Conservation (phyloP, 2,888 invertebrate species). For the Polyommatus icarus region DNA sequence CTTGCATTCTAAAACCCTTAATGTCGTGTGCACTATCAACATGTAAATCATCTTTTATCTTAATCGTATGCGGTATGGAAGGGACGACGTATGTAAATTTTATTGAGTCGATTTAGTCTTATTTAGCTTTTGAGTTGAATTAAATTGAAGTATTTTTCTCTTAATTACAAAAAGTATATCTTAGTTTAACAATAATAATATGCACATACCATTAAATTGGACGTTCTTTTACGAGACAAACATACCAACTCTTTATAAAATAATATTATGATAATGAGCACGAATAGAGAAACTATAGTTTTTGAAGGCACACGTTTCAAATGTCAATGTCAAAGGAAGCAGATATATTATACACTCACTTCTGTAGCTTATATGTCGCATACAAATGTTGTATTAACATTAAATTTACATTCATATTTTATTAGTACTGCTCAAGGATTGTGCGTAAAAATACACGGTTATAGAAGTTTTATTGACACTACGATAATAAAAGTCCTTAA, state of each 20-base stretch:
- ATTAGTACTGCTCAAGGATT: constrained; percentile 22
- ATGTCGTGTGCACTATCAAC: constrained; percentile 14
- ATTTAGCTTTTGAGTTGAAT: not conserved
- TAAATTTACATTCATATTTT: constrained; percentile 30
- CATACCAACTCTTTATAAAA: not conserved
- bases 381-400: constrained; percentile 32
- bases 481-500: not conserved
- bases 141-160: no score
- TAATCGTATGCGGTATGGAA: constrained; percentile 19
- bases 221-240: not conserved
- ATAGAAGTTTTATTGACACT: not conserved
- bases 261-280: not conserved
- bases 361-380: constrained; percentile 25
- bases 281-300: constrained; percentile 25
- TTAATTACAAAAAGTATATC: no score
- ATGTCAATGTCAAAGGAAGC: constrained; percentile 32
- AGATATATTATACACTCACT: constrained; percentile 24
- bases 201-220: not conserved
- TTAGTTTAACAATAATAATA: no score
- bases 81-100: not conserved
- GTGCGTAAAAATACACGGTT: not conserved
- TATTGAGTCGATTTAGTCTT: not conserved
- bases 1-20: constrained; percentile 23
- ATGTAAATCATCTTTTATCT: constrained; percentile 20
- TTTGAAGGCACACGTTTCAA: constrained; percentile 30